phyloP scores from a whole-genome alignment of 1,140 invertebrate species.

The Zaprionus ghesquierei region DNA sequence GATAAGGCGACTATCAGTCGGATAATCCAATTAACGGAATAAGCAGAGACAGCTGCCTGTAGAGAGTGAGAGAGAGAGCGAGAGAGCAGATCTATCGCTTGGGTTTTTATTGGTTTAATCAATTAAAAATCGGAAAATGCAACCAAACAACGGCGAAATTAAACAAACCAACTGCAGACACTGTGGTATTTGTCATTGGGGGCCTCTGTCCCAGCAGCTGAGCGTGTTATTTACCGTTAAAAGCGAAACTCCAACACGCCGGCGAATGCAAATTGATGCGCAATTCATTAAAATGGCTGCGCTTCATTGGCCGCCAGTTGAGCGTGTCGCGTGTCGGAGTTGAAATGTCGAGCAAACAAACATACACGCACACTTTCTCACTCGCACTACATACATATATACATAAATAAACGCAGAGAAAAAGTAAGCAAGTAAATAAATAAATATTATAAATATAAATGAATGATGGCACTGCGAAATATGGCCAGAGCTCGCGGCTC shows the following conservation, averaged over 20 bases:
- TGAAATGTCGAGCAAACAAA: conserved; percentile 20
- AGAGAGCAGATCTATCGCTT: conserved; percentile 1
- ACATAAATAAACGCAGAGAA: conserved; percentile 32
- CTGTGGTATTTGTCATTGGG: background rate
- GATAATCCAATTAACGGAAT: background rate
- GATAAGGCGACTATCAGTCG: background rate
- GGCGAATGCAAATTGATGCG: conserved; percentile 64
- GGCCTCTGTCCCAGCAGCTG: background rate
- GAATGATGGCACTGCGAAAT: background rate
- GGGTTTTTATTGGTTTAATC: conserved; percentile 53
- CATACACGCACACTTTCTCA: conserved; percentile 18
- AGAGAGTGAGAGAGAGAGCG: background rate
- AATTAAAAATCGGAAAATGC: conserved; percentile 51
- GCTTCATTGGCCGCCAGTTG: conserved; percentile 64
- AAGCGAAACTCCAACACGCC: background rate
- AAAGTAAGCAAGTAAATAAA: background rate
- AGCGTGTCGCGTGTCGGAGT: conserved; percentile 34
- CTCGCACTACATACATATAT: conserved; percentile 25
- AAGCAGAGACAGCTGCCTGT: background rate
- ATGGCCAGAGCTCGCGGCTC: background rate
- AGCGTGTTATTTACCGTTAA: background rate
- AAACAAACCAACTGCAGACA: background rate
- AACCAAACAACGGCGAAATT: conserved; percentile 12
- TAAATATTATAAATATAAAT: background rate
- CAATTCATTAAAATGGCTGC: conserved; percentile 71